phyloP scores from a whole-genome alignment of 2,888 invertebrate species.

The Lepidocyrtoides sp. region DNA sequence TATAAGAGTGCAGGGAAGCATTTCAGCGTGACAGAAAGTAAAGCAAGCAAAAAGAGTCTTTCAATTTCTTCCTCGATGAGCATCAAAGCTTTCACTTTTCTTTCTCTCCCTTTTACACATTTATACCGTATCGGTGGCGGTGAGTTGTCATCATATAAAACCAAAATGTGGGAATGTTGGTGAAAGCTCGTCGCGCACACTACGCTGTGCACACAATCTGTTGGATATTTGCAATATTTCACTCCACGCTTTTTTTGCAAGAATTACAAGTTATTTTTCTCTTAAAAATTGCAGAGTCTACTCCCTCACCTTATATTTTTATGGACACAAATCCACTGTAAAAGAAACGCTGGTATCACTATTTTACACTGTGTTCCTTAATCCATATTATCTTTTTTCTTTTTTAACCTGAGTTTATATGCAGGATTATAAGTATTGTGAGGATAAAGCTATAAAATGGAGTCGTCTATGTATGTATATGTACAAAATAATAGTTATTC shows the following conservation, averaged over 20 bases:
- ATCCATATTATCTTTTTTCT: no score
- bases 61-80: conserved; percentile 63
- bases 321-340: no score
- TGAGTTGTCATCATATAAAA: conserved; percentile 55
- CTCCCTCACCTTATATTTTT: no score
- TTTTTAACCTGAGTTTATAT: no score
- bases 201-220: not conserved
- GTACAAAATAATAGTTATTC: not conserved
- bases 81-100: conserved; percentile 63
- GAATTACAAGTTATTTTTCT: no score
- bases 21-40: not conserved
- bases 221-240: not conserved
- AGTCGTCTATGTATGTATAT: no score
- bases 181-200: conserved; percentile 21
- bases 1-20: not conserved
- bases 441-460: no score
- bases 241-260: not conserved
- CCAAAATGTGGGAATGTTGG: conserved; percentile 45
- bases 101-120: conserved; percentile 14
- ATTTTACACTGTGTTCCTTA: no score
- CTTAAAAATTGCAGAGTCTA: no score
- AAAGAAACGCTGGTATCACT: no score
- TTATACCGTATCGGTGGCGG: conserved; percentile 54
- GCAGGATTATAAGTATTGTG: no score
- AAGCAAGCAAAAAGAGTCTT: conserved; percentile 56